These are phyloP conservation scores for Pseudachorutes palmiensis DNA, from an alignment of 1,140 invertebrate species.

Conservation along the genomic window DNA sequence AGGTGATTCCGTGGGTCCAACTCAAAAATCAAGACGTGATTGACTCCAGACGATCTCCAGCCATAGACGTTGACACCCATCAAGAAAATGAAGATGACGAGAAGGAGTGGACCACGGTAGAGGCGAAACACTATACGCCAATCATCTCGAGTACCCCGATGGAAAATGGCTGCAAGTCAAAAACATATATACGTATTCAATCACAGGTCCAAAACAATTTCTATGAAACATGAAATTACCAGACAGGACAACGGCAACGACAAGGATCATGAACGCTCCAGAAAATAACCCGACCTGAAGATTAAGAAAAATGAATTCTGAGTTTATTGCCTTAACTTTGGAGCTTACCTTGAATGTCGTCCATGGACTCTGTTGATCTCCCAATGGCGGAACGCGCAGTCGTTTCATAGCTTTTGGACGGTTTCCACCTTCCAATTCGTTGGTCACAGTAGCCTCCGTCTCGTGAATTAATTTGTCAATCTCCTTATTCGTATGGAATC, in stretches of 20 bases:
- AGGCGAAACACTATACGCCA: slow-evolving; percentile 71
- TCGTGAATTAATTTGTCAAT: slow-evolving; percentile 93
- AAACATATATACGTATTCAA: background rate
- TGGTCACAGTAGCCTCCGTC: slow-evolving; percentile 83
- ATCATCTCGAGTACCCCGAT: slow-evolving; percentile 44
- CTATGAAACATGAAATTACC: slow-evolving; percentile 7
- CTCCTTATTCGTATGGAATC: slow-evolving; percentile 94
- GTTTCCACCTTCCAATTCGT: slow-evolving; percentile 87
- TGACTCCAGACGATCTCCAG: slow-evolving; percentile 94
- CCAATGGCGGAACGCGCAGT: slow-evolving; percentile 85
- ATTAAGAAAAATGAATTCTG: slow-evolving; percentile 19
- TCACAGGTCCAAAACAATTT: background rate
- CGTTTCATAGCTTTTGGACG: slow-evolving; percentile 44
- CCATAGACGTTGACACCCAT: slow-evolving; percentile 98
- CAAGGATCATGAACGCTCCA: slow-evolving; percentile 83
- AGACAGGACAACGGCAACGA: slow-evolving; percentile 75
- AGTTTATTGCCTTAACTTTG: background rate
- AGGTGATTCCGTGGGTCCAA: slow-evolving; percentile 93
- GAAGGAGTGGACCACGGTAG: slow-evolving; percentile 83
- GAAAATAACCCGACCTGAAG: slow-evolving; percentile 83
- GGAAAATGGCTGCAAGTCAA: background rate
- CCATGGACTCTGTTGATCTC: slow-evolving; percentile 92
- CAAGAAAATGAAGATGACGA: slow-evolving; percentile 87
- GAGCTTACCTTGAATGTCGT: slow-evolving; percentile 63
- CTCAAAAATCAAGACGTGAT: slow-evolving; percentile 98